These are phyloP conservation scores for Orussus abietinus DNA, from an alignment of 1,140 invertebrate genomes.

Conservation along the genomic window DNA sequence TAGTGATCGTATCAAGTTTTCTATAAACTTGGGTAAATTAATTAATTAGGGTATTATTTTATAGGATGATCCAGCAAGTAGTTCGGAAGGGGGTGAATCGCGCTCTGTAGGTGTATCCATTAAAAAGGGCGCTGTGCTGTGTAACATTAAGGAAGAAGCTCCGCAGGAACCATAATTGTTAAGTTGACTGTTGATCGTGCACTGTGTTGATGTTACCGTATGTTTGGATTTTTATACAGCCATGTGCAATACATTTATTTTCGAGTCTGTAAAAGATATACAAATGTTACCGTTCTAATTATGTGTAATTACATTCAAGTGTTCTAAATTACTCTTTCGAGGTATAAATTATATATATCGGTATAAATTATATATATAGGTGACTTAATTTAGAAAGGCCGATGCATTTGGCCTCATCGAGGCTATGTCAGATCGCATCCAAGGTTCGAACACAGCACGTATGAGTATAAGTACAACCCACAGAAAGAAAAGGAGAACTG, in stretches of 20 bases:
- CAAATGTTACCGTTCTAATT: no score
- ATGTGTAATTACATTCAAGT: no score
- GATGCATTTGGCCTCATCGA: conserved; percentile 4
- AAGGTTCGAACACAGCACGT: conserved; percentile 39
- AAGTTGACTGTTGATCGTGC: no score
- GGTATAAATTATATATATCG: no score
- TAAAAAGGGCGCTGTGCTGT: conserved; percentile 13
- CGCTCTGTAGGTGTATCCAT: conserved; percentile 10
- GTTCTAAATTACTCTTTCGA: no score
- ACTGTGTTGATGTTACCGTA: no score
- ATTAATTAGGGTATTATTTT: conserved; percentile 2
- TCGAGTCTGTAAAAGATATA: no score
- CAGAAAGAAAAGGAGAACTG: conserved; percentile 25
- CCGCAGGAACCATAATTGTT: conserved; percentile 11
- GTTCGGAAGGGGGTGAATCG: conserved; percentile 12
- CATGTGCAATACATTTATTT: no score
- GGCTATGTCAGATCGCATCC: conserved; percentile 13
- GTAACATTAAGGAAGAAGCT: conserved; percentile 17
- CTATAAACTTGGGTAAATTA: background rate
- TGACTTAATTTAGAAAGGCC: conserved; percentile 9
- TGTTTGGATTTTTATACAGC: no score
- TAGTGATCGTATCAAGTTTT: background rate
- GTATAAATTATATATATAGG: no score
- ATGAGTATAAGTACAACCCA: conserved; percentile 37
- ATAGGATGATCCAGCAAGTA: conserved; percentile 16